Base-by-base conservation (phyloP, 2,113 vertebrate genomes). In the Gulo gulo region DNA sequence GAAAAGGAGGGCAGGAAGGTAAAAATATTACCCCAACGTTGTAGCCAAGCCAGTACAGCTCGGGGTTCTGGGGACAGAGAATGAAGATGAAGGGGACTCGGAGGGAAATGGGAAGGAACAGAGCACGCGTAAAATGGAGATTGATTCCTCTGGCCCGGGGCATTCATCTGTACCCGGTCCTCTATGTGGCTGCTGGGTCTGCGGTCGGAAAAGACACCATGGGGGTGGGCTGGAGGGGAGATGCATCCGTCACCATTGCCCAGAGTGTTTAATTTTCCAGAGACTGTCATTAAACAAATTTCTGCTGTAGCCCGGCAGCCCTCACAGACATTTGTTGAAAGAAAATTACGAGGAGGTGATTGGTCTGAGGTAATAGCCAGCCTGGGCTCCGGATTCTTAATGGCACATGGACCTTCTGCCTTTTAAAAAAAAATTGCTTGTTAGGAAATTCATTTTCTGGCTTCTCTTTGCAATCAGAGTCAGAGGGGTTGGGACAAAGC, bases 261-360 rank as follows among this genome's bases (percentile, higher is more conserved):
- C 89, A 83, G 94, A 97, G 91, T 36, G 29, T 97, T 98, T 98
- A 55, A 98, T 98, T 98, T 98, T 98, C 97, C 97, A 98, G 97
- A 96, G 97, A 82, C 95, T 96, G 88, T 98, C 97, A 98, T 98
- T 98, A 98, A 98, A 98, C 97, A 97, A 98, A 99, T 98, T 96
- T 97, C 67, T 95, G 95, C 97, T 98, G 95, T 92, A 97, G 96
- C 94, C 96, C 97, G 91, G 95, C 97, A 98, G 98, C 85, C 71
- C 84, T 97, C 98, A 73, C 88, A 98, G 97, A 97, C 97, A 31
- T 98, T 98, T 80, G 86, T 94, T 96, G 94, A 87, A 97, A 97
- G 93, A 87, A 98, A 98, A 98, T 98, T 97, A 98, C 57, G 52
- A 97, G 85, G 57, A 97, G 97, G 88, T 97, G 96, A 97, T 98